A percentile compares a stretch with the other conserved stretches of the same genome.
Evolutionary conservation across 2,888 invertebrate genomes (phyloP).

Genomic region (Keiferia lycopersicella): DNA sequence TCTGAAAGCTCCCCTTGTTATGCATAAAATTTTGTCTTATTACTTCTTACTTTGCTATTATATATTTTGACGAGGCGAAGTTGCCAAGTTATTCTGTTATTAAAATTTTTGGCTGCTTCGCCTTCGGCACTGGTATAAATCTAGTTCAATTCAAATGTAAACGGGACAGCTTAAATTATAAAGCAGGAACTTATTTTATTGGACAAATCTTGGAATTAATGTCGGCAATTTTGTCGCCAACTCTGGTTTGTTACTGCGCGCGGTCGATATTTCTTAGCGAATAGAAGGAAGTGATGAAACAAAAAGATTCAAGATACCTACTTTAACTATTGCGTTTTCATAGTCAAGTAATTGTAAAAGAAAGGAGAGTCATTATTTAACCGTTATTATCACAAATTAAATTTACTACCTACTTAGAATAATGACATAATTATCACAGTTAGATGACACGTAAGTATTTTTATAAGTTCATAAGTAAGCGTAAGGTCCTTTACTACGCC

Average conservation of each 20-base stretch:
- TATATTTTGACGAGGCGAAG: constrained; percentile 77
- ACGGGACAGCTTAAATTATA: constrained; percentile 74
- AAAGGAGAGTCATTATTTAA: no score
- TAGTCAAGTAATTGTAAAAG: no score
- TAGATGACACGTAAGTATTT: no score
- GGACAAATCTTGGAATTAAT: constrained; percentile 73
- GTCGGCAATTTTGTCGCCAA: constrained; percentile 60
- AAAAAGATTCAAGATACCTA: no score
- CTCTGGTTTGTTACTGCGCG: constrained; percentile 50
- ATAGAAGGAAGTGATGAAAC: neutral
- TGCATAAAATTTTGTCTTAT: constrained; percentile 81
- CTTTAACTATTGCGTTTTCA: no score
- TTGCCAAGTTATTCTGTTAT: constrained; percentile 80
- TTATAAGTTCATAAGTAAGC: no score
- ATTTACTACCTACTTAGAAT: no score
- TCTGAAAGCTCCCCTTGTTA: constrained; percentile 69
- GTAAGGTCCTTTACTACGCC: no score
- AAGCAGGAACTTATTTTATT: constrained; percentile 77
- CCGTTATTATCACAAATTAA: no score
- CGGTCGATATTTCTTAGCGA: constrained; percentile 42
- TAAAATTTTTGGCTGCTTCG: constrained; percentile 75
- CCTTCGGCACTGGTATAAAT: constrained; percentile 60
- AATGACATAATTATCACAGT: no score
- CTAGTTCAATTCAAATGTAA: constrained; percentile 76
- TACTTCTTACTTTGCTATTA: constrained; percentile 80